Evolutionary conservation across 2,797 vertebrate genomes (phyloP), one percentile per base, ranked within the genome.

Genomic region (Sebastes trivittatus): DNA sequence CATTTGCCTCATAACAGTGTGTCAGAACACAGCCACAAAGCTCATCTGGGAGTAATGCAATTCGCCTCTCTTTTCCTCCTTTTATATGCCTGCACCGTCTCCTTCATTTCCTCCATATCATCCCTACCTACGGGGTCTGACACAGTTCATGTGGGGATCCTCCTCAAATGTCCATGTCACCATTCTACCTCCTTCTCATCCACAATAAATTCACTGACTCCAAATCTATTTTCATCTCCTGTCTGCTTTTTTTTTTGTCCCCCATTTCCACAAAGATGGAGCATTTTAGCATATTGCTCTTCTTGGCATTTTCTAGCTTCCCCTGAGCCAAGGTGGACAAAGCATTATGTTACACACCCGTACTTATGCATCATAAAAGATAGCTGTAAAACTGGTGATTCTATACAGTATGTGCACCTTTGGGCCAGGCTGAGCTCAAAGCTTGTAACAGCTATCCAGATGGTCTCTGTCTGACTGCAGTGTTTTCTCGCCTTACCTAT

Each of bases 401-500:
- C 29, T 65, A 20, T 69, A 38, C 49, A 76, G 36, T 34, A 66
- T 36, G 30, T 63, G 36, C 52, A 77, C 61, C 71, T 83, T 75
- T 55, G 42, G 65, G 71, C 34, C 30, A 63, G 68, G 32, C 34
- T 38, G 14, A 80, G 85, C 65, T 81, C 32, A 72, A 86, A 74
- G 73, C 25, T 25, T 70, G 2, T 72, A 69, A 72, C 22, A 75
- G 30, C 25, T 1, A 32, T 8, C 58, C 64, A 58, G 32, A 76
- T 67, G 55, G 11, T 46, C 22, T 30, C 22, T 36, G 16, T 38
- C 10, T 74, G 23, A 67, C n/a, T n/a, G 14, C 6, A 23, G 27
- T 68, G 54, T 36, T 61, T 76, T 14, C 22, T 1, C 4, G 14
- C 18, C 97, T 94, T 95, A 98, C 97, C 97, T 65, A 97, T 82